Evolutionary conservation across 2,888 invertebrate genomes (phyloP).

Genomic region (Deilephila elpenor): DNA sequence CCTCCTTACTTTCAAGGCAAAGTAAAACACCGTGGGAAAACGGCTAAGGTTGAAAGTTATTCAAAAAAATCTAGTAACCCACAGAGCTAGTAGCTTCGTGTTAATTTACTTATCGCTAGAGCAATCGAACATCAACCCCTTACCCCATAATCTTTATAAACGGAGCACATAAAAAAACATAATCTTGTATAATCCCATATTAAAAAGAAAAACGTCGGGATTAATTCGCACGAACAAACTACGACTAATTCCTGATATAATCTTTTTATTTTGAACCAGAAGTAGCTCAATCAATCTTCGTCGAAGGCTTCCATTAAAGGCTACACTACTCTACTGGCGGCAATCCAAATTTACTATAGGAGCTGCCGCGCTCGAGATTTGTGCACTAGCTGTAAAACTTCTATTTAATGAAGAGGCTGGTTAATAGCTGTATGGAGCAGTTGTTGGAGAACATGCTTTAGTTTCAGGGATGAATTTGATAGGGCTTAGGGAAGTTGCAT

Average conservation of each 20-base stretch:
- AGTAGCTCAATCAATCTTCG: conserved; percentile 39
- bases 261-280: conserved; percentile 24
- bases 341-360: conserved; percentile 50
- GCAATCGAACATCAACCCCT: no score
- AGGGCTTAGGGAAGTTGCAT: background rate
- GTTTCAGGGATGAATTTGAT: background rate
- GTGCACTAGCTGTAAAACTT: conserved; percentile 17
- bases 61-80: no score
- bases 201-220: background rate
- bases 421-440: conserved; percentile 2
- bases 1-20: no score
- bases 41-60: no score
- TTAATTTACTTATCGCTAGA: no score
- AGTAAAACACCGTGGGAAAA: no score
- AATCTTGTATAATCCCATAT: background rate
- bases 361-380: conserved; percentile 9
- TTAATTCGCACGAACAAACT: conserved; percentile 12
- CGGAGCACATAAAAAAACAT: background rate
- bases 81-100: no score
- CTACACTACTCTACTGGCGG: conserved; percentile 59
- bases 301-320: conserved; percentile 51
- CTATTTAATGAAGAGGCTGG: conserved; percentile 15
- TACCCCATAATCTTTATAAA: no score
- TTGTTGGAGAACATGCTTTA: background rate
- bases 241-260: conserved; percentile 10